Evolutionary conservation across 1,140 invertebrate species (phyloP), one percentile per base, ranked within the genome.

Genomic region (Drosophila punjabiensis): DNA sequence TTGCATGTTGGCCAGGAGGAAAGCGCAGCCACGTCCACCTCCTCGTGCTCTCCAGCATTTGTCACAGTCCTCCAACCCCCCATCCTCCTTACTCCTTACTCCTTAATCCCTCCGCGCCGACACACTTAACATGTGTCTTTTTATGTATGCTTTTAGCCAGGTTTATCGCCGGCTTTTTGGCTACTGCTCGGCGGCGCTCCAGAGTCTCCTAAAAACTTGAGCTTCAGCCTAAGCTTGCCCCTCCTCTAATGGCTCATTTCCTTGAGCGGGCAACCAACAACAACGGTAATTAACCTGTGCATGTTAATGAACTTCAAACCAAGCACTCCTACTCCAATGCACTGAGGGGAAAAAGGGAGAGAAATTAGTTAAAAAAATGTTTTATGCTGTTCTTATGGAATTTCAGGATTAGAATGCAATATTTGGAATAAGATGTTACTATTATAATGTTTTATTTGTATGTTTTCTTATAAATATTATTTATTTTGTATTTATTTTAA

Each of bases 281-380:
- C 82, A 90, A 85, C 78, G 87, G 87, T 90, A 91, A 91, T 91
- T 91, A 91, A 91, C 87, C 87, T 91, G 87, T 91, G 87, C 87
- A 91, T 91, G 87, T 91, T 91, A 91, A 91, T 91, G 87, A 91
- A 90, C 86, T 90, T 90, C 86, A 90, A 82, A 75, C 86, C 65
- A 53, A 58, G 59, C 35, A 64, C 75, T 79, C 52, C 58, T 59
- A 53, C 58, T 32, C 37, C 30, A 48, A 10, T 14, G 32, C 70
- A 76, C 73, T 61, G 45, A 1, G 47, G 47, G 8, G 3, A 50
- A 50, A 16, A 13, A 1, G 24, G 24, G 24, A 24, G 24, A 24
- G 24, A 24, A 1, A 24, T 24, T 24, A 24, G 3, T 1, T 24
- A 24, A 24, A 24, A 2, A 24, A 24, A 24, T 24, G 1, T 3